Percentiles rank a stretch among this genome's conserved stretches.
These are phyloP conservation scores for Brenthis hecate DNA, from an alignment of 2,888 invertebrate genomes.

Conservation along the genomic window DNA sequence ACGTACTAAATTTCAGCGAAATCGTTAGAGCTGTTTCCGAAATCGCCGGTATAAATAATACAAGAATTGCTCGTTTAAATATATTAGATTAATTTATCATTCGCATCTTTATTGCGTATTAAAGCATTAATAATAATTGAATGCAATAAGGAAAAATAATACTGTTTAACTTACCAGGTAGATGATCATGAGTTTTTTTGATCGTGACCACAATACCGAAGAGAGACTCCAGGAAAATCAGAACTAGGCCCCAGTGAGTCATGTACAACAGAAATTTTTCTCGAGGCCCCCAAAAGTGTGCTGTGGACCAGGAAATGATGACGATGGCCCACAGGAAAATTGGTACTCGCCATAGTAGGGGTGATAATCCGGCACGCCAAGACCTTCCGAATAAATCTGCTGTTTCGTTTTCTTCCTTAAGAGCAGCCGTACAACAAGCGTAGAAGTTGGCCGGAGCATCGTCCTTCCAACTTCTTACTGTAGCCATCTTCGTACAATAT, in stretches of 20 bases:
- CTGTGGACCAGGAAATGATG: slow-evolving; percentile 58
- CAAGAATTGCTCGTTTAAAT: no score
- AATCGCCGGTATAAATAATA: no score
- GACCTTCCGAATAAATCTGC: slow-evolving; percentile 60
- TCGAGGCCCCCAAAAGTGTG: slow-evolving; percentile 67
- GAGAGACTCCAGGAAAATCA: slow-evolving; percentile 63
- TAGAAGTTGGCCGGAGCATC: slow-evolving; percentile 45
- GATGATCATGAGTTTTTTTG: slow-evolving; percentile 49
- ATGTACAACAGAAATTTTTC: slow-evolving; percentile 79
- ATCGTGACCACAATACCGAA: slow-evolving; percentile 66
- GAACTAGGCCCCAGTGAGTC: slow-evolving; percentile 80
- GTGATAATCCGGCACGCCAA: slow-evolving; percentile 57
- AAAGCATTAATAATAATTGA: not conserved
- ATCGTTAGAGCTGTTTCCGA: no score
- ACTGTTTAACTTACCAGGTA: slow-evolving; percentile 52
- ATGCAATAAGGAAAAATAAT: not conserved
- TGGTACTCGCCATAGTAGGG: slow-evolving; percentile 69
- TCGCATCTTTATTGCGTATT: not conserved
- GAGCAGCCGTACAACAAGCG: slow-evolving; percentile 58
- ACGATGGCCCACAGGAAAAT: slow-evolving; percentile 65
- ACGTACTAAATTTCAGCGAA: no score
- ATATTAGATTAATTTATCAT: no score
- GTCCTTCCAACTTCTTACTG: slow-evolving; percentile 48
- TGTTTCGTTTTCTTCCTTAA: slow-evolving; percentile 56
- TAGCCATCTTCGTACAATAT: slow-evolving; percentile 37